Percentiles rank a stretch among this genome's conserved stretches.
Evolutionary conservation across 2,797 vertebrate species (phyloP).

Genomic region (Valencia hispanica): DNA sequence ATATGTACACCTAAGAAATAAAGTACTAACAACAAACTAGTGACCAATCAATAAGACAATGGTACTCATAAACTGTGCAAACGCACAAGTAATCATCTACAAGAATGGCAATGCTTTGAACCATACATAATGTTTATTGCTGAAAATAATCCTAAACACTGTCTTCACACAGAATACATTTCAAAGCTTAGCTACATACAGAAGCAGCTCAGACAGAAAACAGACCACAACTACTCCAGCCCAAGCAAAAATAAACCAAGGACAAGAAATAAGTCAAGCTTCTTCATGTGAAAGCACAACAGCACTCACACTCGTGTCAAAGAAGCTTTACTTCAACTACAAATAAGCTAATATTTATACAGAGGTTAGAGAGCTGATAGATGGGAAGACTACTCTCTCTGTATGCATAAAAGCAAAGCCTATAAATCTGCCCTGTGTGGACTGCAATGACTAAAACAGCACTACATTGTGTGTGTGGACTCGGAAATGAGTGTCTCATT

Average conservation of each 20-base stretch:
- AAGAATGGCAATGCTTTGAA: not conserved
- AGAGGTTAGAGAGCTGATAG: conserved; percentile 16
- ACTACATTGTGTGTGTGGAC: conserved; percentile 43
- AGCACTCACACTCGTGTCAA: conserved; percentile 24
- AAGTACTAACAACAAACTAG: not conserved
- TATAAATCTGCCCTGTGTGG: conserved; percentile 48
- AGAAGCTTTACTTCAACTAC: conserved; percentile 33
- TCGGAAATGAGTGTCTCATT: conserved; percentile 48
- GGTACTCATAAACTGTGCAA: not conserved
- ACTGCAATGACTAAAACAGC: conserved; percentile 30
- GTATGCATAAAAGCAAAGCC: conserved; percentile 40
- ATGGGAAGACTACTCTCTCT: conserved; percentile 13
- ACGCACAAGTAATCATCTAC: not conserved
- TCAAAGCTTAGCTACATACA: conserved; percentile 18
- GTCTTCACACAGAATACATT: conserved; percentile 28
- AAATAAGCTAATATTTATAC: conserved; percentile 49
- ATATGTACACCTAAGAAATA: not conserved
- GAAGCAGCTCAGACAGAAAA: conserved; percentile 26
- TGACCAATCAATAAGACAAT: not conserved
- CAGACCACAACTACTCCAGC: conserved; percentile 16
- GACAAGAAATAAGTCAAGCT: conserved; percentile 31
- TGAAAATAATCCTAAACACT: not conserved
- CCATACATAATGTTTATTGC: not conserved
- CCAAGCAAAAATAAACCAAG: conserved; percentile 36
- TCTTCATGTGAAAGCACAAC: conserved; percentile 42